Conservation (phyloP, 2,113 vertebrate species). For the Gymnarchus niloticus region DNA sequence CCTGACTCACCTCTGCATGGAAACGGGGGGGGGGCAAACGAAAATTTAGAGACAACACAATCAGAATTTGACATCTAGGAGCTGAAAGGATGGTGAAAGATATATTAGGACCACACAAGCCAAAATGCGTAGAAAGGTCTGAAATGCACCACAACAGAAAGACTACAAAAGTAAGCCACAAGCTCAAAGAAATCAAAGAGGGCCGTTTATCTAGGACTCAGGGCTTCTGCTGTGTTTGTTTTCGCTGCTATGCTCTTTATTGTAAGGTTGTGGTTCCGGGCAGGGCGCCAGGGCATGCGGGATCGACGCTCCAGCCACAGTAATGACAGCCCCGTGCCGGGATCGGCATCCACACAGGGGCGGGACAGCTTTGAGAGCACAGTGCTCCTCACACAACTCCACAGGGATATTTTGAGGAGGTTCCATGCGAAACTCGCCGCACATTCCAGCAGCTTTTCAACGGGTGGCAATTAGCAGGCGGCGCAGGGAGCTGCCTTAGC, state of each 20-base stretch:
- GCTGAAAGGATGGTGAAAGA: background rate
- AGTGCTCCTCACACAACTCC: background rate
- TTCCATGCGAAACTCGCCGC: constrained; percentile 30
- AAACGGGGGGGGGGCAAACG: constrained; percentile 19
- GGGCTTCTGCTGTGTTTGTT: constrained; percentile 7
- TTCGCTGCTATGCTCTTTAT: background rate
- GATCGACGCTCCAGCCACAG: constrained; percentile 21
- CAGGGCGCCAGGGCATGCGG: background rate
- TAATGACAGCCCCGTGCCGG: background rate
- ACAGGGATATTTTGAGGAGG: constrained; percentile 14
- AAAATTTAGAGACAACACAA: constrained; percentile 15
- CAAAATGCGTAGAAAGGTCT: too few species aligned
- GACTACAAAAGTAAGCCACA: background rate
- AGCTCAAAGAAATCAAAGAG: background rate
- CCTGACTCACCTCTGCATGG: constrained; percentile 88
- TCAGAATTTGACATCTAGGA: background rate
- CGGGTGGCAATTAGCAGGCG: constrained; percentile 41
- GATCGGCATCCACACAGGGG: background rate
- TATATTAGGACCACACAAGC: background rate
- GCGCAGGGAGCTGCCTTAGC: background rate
- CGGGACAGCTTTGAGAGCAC: background rate
- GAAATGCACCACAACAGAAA: background rate
- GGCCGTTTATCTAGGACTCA: background rate
- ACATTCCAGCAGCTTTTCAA: constrained; percentile 55
- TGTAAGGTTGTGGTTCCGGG: constrained; percentile 25